Base-by-base conservation (phyloP, 2,888 invertebrate species). In the Conus canariensis region DNA sequence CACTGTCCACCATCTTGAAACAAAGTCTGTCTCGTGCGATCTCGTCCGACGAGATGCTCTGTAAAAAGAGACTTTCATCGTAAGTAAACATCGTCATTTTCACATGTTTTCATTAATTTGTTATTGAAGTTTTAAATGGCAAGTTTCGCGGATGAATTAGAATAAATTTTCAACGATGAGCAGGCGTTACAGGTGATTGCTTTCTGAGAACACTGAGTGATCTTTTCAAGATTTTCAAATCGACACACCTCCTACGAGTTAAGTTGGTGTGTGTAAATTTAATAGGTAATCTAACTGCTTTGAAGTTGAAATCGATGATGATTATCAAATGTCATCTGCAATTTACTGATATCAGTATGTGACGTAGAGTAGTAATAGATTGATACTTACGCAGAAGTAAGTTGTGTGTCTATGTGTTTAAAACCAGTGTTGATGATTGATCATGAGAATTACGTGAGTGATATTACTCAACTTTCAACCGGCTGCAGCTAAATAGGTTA, bases 1-100 rank as follows among this genome's bases (percentile, higher is more conserved):
- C 85, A 85, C 58, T 22, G 19, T n/a, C 89, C 89, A 85, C 89
- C 89, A 89, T 89, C 74, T 70, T 74, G 85, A 60, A 74, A 83
- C 67, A 83, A 89, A 70, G 45, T 19, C 58, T 25, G 7, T 89
- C 89, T 85, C 89, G 89, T 19, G 70, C 12, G 14, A n/a, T 89
- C 89, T 74, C 89, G 89, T 14, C 30, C 77, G 16, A 56, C 89
- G 89, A 89, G 89, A 89, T 67, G 64, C 30, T 58, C 60, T 74
- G n/a, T 14, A 64, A 64, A 64, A 88, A 83, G 14, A n/a, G 58
- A n/a, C 30, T 67, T 19, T 56, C 82, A 67, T 59, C 14, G 67
- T 82, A 67, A 88, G 64, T 67, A 80, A 88, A 82, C 59, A 88
- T 82, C 56, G 22, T 82, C 25, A 19, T 67, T 45, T 67, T 83